Evolutionary conservation across 2,888 invertebrate genomes (phyloP).

Genomic region (Erannis defoliaria): DNA sequence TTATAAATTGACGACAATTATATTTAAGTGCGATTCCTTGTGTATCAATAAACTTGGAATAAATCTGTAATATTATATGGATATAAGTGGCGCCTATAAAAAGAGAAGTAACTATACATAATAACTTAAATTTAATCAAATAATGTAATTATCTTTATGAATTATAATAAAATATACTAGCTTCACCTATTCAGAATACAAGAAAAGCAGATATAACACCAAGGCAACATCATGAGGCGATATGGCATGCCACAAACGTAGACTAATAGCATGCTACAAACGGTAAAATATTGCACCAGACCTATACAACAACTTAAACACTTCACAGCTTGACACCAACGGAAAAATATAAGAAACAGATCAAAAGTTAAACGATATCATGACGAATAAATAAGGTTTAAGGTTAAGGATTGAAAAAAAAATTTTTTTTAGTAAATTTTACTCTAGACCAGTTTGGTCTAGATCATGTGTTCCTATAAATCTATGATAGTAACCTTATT

Average conservation of each 20-base stretch:
- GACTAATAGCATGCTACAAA: background rate
- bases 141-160: background rate
- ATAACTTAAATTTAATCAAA: background rate
- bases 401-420: no score
- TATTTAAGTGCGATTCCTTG: constrained; percentile 1
- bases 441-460: no score
- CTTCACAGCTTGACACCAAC: no score
- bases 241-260: background rate
- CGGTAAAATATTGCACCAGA: background rate
- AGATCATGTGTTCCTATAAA: no score
- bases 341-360: no score
- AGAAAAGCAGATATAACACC: background rate
- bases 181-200: background rate
- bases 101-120: background rate
- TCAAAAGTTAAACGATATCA: no score
- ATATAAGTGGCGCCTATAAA: background rate
- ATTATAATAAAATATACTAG: background rate
- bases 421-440: no score
- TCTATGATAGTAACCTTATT: no score
- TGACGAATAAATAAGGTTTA: no score
- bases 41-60: background rate
- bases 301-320: no score
- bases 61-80: background rate
- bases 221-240: background rate
- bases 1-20: constrained; percentile 23